Conservation (phyloP, 2,113 vertebrate genomes). For the Bambusicola thoracicus region DNA sequence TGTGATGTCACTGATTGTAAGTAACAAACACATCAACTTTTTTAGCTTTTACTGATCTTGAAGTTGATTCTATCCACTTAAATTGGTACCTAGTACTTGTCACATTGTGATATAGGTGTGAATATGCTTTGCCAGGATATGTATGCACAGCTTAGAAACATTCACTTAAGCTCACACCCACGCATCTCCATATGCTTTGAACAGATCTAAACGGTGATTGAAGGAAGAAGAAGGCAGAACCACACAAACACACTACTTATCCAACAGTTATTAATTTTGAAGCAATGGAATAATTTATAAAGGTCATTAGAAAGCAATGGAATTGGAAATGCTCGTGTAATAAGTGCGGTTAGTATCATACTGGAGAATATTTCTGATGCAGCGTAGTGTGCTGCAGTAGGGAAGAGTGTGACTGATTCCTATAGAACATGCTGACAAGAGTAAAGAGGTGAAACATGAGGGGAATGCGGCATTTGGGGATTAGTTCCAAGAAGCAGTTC, state of each 20-base stretch:
- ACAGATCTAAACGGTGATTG: conserved; percentile 12
- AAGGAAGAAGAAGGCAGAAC: conserved; percentile 24
- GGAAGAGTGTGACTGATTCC: not conserved
- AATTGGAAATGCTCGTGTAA: conserved; percentile 44
- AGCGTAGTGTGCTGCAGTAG: not conserved
- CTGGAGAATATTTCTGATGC: not conserved
- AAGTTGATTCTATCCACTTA: conserved; percentile 20
- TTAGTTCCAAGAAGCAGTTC: conserved; percentile 34
- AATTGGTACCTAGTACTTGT: conserved; percentile 42
- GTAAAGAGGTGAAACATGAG: conserved; percentile 29
- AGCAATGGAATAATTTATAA: conserved; percentile 30
- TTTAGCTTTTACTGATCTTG: conserved; percentile 9
- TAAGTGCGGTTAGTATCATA: not conserved
- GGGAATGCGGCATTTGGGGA: not conserved
- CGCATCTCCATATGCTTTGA: conserved; percentile 54
- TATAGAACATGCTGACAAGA: conserved; percentile 41
- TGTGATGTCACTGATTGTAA: not conserved
- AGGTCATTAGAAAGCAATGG: conserved; percentile 34
- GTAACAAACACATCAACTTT: not conserved
- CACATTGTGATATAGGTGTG: conserved; percentile 60
- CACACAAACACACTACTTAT: conserved; percentile 15
- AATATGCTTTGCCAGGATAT: conserved; percentile 37
- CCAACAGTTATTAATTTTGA: conserved; percentile 31
- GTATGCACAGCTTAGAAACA: conserved; percentile 7
- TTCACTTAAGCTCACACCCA: conserved; percentile 18